Evolutionary conservation across 2,113 vertebrate genomes (phyloP).

Genomic region (Labeo rohita): DNA sequence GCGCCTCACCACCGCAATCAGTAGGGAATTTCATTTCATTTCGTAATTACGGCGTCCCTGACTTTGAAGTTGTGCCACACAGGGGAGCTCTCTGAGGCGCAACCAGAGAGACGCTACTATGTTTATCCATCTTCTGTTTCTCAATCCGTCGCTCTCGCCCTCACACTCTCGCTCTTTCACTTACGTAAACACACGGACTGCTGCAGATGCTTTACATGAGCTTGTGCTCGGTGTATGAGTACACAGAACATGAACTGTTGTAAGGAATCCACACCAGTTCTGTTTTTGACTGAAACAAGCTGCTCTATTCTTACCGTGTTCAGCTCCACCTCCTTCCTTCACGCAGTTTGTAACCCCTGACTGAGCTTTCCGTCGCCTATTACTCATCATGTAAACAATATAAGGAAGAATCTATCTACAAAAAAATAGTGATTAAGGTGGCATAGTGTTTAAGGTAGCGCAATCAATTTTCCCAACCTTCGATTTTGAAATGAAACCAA

Average conservation of each 20-base stretch:
- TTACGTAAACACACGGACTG: slow-evolving; percentile 7
- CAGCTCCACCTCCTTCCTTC: not conserved
- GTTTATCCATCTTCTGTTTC: slow-evolving; percentile 12
- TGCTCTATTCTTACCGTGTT: not conserved
- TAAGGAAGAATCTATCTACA: not conserved
- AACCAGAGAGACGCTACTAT: not conserved
- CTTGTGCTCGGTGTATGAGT: not conserved
- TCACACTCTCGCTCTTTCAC: not conserved
- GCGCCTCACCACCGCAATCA: slow-evolving; percentile 22
- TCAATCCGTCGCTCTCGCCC: not conserved
- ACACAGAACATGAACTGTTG: not conserved
- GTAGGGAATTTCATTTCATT: slow-evolving; percentile 17
- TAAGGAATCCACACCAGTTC: not conserved
- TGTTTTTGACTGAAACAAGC: slow-evolving; percentile 17
- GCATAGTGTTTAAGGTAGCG: not conserved
- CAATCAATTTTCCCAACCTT: not conserved
- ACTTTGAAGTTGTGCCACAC: slow-evolving; percentile 36
- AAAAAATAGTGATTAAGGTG: not conserved
- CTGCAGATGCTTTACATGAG: slow-evolving; percentile 1
- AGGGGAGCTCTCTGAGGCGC: slow-evolving; percentile 24
- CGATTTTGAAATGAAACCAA: not conserved
- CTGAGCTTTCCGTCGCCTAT: not conserved
- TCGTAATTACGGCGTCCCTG: not conserved
- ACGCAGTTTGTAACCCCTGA: not conserved
- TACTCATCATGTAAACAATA: not conserved